Conservation (phyloP, 2,113 vertebrate genomes). For the Pleuronectes platessa region DNA sequence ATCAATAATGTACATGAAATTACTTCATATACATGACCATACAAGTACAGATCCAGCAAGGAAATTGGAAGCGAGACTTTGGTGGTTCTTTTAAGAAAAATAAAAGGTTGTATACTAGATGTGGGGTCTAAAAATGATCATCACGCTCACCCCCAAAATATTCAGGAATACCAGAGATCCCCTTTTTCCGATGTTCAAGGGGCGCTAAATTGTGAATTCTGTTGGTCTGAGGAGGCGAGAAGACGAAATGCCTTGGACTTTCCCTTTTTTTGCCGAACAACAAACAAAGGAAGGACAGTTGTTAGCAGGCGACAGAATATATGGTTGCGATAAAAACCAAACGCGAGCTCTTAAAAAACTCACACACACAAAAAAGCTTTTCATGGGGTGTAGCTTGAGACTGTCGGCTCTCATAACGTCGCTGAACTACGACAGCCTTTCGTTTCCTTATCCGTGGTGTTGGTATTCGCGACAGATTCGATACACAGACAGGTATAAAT, state of each 20-base stretch:
- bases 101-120: constrained; percentile 12
- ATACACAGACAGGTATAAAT: constrained; percentile 11
- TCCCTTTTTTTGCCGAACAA: constrained; percentile 53
- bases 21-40: constrained; percentile 52
- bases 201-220: constrained; percentile 24
- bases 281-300: constrained; percentile 9
- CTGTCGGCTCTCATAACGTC: not conserved
- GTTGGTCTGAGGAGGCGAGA: constrained; percentile 47
- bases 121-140: constrained; percentile 1
- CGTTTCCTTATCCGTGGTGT: constrained; percentile 21
- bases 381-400: constrained; percentile 14
- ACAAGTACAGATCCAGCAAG: constrained; percentile 51
- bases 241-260: constrained; percentile 8
- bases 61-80: constrained; percentile 39
- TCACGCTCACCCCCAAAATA: constrained; percentile 8
- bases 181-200: constrained; percentile 52
- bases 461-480: constrained; percentile 14
- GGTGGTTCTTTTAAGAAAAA: constrained; percentile 18
- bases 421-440: not conserved
- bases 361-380: constrained; percentile 21
- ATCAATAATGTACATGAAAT: constrained; percentile 54
- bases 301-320: constrained; percentile 8
- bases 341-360: constrained; percentile 27
- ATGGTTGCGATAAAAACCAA: constrained; percentile 25
- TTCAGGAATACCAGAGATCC: constrained; percentile 56